Conservation (phyloP, 1,140 invertebrate species). For the Diuraphis noxia region DNA sequence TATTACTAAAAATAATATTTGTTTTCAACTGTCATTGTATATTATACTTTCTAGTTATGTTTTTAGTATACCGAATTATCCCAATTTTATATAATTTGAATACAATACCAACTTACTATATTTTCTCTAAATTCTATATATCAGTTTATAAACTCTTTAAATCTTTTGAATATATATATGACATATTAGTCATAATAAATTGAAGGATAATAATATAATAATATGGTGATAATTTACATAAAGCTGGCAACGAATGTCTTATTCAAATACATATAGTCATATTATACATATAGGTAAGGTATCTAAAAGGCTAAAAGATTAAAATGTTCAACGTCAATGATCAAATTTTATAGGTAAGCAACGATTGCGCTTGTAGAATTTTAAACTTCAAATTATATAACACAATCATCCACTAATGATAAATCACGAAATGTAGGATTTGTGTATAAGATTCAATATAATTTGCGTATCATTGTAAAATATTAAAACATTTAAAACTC, state of each 20-base stretch:
- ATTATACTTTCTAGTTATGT: background rate
- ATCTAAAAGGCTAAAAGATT: background rate
- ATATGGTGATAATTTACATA: background rate
- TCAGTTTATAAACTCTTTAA: no score
- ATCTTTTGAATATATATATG: background rate
- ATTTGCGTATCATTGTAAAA: background rate
- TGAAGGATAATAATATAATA: background rate
- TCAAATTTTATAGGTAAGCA: background rate
- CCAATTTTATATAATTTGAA: background rate
- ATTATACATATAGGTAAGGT: background rate
- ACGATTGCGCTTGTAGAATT: background rate
- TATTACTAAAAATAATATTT: background rate
- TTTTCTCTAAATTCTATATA: background rate
- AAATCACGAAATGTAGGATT: background rate
- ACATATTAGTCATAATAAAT: background rate
- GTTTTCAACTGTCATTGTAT: no score
- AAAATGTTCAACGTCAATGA: background rate
- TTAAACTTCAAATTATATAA: background rate
- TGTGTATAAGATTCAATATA: background rate
- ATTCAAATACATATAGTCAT: no score
- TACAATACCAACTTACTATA: background rate
- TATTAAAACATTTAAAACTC: background rate
- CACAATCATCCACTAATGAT: conserved; percentile 5
- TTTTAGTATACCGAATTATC: no score
- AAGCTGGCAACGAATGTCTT: no score